Percentiles rank a stretch among this genome's conserved stretches.
Conservation (phyloP, 2,888 invertebrate genomes). For the Macropis europaea region DNA sequence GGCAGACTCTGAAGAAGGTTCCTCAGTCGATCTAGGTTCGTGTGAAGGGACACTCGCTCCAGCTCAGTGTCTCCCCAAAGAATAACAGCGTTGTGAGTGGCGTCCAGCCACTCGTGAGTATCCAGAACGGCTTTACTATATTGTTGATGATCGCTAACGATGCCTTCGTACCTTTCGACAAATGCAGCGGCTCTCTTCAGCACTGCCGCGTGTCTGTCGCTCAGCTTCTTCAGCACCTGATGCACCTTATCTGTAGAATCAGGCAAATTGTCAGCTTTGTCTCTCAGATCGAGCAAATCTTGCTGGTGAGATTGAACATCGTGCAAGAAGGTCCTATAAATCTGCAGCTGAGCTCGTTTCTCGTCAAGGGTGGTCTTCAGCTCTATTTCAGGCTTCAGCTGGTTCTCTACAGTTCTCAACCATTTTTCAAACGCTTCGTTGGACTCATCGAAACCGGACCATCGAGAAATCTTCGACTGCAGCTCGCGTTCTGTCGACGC, state of each 20-base stretch:
- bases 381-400: conserved; percentile 89
- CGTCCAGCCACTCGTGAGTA: conserved; percentile 92
- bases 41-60: conserved; percentile 91
- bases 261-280: conserved; percentile 89
- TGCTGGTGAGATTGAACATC: conserved; percentile 93
- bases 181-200: conserved; percentile 87
- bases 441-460: conserved; percentile 95
- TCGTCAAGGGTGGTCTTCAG: conserved; percentile 93
- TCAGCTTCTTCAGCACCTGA: conserved; percentile 84
- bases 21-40: conserved; percentile 90
- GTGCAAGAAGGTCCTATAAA: conserved; percentile 90
- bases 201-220: conserved; percentile 87
- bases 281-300: conserved; percentile 89
- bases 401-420: conserved; percentile 88
- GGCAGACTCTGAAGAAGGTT: conserved; percentile 89
- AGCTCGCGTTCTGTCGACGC: conserved; percentile 89
- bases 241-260: conserved; percentile 89
- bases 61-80: conserved; percentile 92
- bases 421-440: conserved; percentile 89
- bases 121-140: conserved; percentile 93
- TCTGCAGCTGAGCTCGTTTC: conserved; percentile 92
- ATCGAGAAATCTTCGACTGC: conserved; percentile 90
- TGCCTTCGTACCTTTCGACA: conserved; percentile 92
- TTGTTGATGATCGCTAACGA: conserved; percentile 93
- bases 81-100: conserved; percentile 89